Conservation (phyloP, 2,797 vertebrate genomes). For the Sparus aurata region DNA sequence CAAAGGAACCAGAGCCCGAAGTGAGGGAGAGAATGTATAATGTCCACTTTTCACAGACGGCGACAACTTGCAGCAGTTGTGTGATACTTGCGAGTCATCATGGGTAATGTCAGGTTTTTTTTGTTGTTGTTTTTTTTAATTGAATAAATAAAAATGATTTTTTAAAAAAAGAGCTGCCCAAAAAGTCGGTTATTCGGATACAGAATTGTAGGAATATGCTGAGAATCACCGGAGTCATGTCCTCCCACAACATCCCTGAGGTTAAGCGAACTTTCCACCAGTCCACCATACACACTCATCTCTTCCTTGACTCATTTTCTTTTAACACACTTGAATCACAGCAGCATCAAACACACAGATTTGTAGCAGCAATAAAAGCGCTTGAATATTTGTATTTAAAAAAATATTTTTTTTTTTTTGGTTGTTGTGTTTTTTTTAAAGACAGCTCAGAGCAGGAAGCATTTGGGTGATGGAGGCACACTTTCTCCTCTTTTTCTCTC, state of each 20-base stretch:
- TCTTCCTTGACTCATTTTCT: slow-evolving; percentile 26
- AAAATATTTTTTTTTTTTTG: no score
- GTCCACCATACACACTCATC: slow-evolving; percentile 41
- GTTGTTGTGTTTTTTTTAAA: no score
- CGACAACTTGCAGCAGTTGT: slow-evolving; percentile 28
- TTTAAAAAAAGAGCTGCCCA: background rate
- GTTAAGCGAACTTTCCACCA: slow-evolving; percentile 70
- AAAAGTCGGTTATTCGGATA: slow-evolving; percentile 23
- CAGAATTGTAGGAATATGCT: background rate
- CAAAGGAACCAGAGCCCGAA: background rate
- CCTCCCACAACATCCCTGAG: slow-evolving; percentile 40
- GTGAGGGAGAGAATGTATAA: background rate
- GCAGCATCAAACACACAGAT: slow-evolving; percentile 28
- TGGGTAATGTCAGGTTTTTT: background rate
- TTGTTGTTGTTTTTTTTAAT: no score
- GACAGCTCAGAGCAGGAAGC: background rate
- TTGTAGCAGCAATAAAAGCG: slow-evolving; percentile 1
- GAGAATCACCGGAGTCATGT: background rate
- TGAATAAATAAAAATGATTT: no score
- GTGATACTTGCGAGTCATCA: slow-evolving; percentile 7
- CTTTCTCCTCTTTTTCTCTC: background rate
- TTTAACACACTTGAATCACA: slow-evolving; percentile 5
- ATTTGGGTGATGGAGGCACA: background rate
- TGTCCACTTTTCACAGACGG: slow-evolving; percentile 8
- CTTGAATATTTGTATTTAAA: background rate